Evolutionary conservation across 2,888 invertebrate species (phyloP), one percentile per base, ranked within the genome.

Genomic region (Caenorhabditis panamensis): DNA sequence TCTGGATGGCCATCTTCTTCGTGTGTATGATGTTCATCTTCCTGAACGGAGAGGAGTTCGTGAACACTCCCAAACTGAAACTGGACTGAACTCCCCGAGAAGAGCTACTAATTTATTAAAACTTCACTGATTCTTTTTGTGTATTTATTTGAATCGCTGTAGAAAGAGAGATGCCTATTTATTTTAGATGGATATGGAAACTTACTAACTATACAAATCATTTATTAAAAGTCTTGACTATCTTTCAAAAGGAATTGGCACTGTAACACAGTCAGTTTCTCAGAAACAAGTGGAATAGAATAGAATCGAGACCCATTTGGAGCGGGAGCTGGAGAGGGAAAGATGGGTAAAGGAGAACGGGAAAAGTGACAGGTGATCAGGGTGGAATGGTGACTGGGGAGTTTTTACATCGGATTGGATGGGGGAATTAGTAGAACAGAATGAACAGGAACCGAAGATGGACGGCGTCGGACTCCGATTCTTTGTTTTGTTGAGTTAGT

Each of bases 31-130:
- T 94, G 44, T 94, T 94, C 68, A 96, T 96, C 79, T 95, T 96
- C 88, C 93, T 95, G 88, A 95, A 96, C 91, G 97, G 97, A 83
- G 94, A 94, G 53, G 96, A 97, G 91, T 98, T 96, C 92, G 97
- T 98, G 61, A 96, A 98, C 92, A 94, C 94, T 93, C 98, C 98
- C 11, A 91, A 91, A 84, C 91, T 93, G 44, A 91, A 91, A 71
- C 47, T 68, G 11, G 90, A 90, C 47, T 89, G 67, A 68, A 31
- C 13, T 6, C 31, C 31, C 9, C 31, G 31, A 31, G 31, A 31
- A 6, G 31, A 31, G 9, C 31, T 31, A 31, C 31, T 31, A 31
- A 31, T 31, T 31, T 31, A 31, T 31, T 9, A 26, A 56, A 58
- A 11, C 58, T 41, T 13, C 2, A 28, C 28, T n/a, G 31, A 66